Evolutionary conservation across 2,113 vertebrate species (phyloP).

Genomic region (Saguinus midas): DNA sequence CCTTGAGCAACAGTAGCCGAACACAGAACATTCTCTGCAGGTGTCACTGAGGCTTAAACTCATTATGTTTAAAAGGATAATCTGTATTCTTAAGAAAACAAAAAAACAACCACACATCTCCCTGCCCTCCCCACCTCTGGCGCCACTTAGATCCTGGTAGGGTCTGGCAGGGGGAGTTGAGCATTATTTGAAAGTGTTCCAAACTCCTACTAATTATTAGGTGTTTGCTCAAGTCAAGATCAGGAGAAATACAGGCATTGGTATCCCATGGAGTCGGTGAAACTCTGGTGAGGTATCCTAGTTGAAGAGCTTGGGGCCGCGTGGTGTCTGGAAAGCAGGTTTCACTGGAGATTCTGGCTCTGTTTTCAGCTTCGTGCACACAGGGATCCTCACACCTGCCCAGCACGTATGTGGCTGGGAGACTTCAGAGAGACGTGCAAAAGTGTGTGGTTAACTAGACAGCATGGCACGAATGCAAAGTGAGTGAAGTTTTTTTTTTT

Average conservation of each 20-base stretch:
- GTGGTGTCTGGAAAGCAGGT: neutral
- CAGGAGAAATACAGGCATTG: neutral
- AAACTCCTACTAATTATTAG: neutral
- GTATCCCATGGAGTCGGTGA: neutral
- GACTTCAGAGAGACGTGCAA: neutral
- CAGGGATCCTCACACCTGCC: neutral
- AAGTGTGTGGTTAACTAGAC: fast-evolving
- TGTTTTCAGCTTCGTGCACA: fast-evolving
- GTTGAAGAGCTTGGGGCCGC: no score
- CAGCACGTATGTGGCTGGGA: neutral
- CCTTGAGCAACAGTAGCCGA: neutral
- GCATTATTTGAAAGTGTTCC: neutral
- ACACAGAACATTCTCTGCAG: neutral
- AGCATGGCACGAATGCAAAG: neutral
- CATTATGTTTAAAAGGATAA: neutral
- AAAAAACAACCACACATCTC: neutral
- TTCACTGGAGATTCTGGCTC: neutral
- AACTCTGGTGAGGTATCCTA: no score
- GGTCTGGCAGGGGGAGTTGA: neutral
- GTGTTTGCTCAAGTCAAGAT: neutral
- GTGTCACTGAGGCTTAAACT: neutral
- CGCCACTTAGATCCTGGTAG: neutral
- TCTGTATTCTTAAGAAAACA: neutral
- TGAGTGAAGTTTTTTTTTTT: no score
- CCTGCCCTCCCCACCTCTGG: neutral